Base-by-base conservation (phyloP, 2,888 invertebrate species). In the Lycaena phlaeas region DNA sequence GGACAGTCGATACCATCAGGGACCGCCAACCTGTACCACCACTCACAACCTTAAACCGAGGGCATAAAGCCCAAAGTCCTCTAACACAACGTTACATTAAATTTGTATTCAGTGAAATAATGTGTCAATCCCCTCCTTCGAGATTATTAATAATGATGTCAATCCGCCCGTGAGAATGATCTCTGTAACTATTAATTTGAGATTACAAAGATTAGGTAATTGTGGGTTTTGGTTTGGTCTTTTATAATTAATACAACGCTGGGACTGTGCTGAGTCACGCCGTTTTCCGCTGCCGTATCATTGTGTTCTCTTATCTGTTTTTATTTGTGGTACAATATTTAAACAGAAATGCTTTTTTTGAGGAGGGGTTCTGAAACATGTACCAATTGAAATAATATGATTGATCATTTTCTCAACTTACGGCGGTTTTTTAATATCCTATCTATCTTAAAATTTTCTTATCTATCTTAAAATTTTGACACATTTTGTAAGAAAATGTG, bases 81-180 rank as follows among this genome's bases (percentile, higher is more conserved):
- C n/a, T 41, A 41, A 10, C 10, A 6, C 3, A 38, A 6, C 12
- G 9, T 17, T 22, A 27, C n/a, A 38, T 4, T 28, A 50, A 44
- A 22, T 49, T 59, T 53, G 68, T 61, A 42, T 50, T 53, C 51
- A 51, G 59, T n/a, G n/a, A n/a, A n/a, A n/a, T 64, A 77, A 81
- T 62, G 75, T 76, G 78, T 79, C 79, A 76, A 78, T 69, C 71
- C 76, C 76, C 63, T n/a, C 74, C 75, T 77, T 70, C 70, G 66
- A 58, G 64, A 40, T 41, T 28, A 40, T 36, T 42, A 78, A 77
- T 78, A 78, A 78, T 72, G 71, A 69, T 74, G 78, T 79, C 78
- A 76, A 73, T 74, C 64, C 54, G 45, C 53, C 65, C 81, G 79
- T 82, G 81, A 81, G 81, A 82, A 79, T 73, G 70, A 68, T 74